Percentiles rank a stretch among this genome's conserved stretches.
Evolutionary conservation across 2,113 vertebrate genomes (phyloP).

Genomic region (Lipophrys pholis): DNA sequence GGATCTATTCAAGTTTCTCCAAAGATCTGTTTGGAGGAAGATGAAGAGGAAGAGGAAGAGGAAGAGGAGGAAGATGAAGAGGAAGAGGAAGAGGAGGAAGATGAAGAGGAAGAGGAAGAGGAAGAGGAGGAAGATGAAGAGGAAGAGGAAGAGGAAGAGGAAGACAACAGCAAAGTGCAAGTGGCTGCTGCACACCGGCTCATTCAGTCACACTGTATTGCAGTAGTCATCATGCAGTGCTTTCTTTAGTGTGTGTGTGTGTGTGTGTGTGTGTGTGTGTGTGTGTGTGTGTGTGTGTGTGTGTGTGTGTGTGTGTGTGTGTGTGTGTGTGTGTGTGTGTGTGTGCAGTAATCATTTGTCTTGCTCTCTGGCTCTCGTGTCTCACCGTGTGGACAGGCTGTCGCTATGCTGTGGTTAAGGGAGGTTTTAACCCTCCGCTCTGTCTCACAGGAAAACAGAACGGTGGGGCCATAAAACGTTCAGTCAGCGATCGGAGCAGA

Average conservation of each 20-base stretch:
- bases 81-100: constrained; percentile 46
- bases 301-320: too few relatives aligned
- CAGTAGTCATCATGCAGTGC: constrained; percentile 77
- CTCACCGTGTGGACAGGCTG: constrained; percentile 77
- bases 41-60: constrained; percentile 39
- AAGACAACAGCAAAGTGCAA: too few relatives aligned
- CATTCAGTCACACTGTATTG: constrained; percentile 70
- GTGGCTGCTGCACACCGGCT: constrained; percentile 50
- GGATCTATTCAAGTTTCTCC: constrained; percentile 71
- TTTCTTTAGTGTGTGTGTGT: constrained; percentile 21
- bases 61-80: constrained; percentile 30
- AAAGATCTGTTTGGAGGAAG: background rate
- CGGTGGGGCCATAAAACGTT: too few relatives aligned
- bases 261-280: constrained; percentile 16
- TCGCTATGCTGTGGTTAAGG: constrained; percentile 73
- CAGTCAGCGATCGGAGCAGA: constrained; percentile 74
- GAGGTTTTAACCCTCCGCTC: background rate
- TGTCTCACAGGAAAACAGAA: too few relatives aligned
- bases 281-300: too few relatives aligned
- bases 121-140: too few relatives aligned
- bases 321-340: constrained; percentile 11
- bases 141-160: too few relatives aligned
- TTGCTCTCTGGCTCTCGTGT: constrained; percentile 76
- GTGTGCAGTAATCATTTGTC: constrained; percentile 77
- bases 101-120: too few relatives aligned